Percentiles rank a stretch among this genome's conserved stretches.
These are phyloP conservation scores for Brachionus sp. DNA, from an alignment of 1,140 invertebrate genomes.

Conservation along the genomic window DNA sequence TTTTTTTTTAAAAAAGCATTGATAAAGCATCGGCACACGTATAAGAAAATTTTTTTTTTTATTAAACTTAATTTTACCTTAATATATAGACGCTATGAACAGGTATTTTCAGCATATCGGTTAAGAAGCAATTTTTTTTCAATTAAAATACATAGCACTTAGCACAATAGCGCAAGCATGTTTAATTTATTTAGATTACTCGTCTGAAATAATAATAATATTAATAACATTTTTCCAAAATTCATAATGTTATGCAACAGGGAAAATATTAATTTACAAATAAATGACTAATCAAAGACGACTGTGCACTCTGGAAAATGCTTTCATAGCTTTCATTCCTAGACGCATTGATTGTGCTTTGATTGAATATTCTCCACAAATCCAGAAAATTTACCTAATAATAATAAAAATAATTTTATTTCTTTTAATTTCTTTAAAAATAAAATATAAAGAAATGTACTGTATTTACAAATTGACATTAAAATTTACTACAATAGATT, in stretches of 20 bases:
- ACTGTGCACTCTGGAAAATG: too few species aligned
- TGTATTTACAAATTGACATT: neutral
- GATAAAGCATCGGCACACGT: neutral
- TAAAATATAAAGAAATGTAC: neutral
- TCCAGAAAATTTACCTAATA: neutral
- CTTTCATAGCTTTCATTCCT: too few species aligned
- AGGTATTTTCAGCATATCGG: neutral
- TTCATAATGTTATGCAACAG: slow-evolving; percentile 3
- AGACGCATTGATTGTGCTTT: neutral
- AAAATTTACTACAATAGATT: neutral
- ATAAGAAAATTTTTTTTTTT: neutral
- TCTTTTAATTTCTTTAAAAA: neutral
- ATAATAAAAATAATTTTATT: neutral
- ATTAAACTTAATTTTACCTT: neutral
- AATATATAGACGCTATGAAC: neutral
- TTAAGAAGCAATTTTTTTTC: neutral
- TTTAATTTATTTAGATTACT: neutral
- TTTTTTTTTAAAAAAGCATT: neutral
- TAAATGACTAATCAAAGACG: neutral
- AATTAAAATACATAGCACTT: neutral
- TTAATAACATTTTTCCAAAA: neutral
- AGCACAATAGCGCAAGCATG: neutral
- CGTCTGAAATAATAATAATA: neutral
- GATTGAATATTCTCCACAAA: neutral
- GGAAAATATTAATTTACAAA: neutral